A percentile compares a stretch with the other conserved stretches of the same genome.
These are phyloP conservation scores for Halichoeres trimaculatus DNA, from an alignment of 2,113 vertebrate species.

Conservation along the genomic window DNA sequence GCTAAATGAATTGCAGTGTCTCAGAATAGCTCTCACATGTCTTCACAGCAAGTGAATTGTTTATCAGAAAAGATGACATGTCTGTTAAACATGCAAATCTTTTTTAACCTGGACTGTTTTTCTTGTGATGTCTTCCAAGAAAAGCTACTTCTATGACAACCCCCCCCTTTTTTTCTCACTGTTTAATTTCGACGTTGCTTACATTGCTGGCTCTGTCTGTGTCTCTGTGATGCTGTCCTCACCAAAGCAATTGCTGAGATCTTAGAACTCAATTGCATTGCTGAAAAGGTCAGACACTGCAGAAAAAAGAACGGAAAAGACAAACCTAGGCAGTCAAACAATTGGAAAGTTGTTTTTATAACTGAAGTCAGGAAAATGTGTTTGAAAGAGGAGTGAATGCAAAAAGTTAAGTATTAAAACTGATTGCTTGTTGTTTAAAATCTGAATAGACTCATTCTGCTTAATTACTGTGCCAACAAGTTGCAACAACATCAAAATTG, in stretches of 20 bases:
- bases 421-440: too few species aligned
- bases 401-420: background rate
- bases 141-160: background rate
- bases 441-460: too few species aligned
- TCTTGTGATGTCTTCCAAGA: background rate
- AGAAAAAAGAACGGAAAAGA: background rate
- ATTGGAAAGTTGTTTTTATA: background rate
- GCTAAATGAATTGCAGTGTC: conserved; percentile 15
- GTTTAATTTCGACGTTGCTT: background rate
- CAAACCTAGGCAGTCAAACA: background rate
- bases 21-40: conserved; percentile 15
- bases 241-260: background rate
- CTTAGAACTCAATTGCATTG: background rate
- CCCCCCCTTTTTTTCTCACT: background rate
- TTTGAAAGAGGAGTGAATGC: background rate
- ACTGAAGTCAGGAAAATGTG: background rate
- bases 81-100: background rate
- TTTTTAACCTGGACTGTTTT: background rate
- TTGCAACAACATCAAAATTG: too few species aligned
- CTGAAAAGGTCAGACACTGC: background rate
- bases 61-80: background rate
- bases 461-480: too few species aligned
- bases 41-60: background rate
- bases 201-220: background rate
- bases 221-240: background rate